A percentile compares a stretch with the other conserved stretches of the same genome.
Conservation (phyloP, 2,797 vertebrate genomes). For the Poecilia gillii region DNA sequence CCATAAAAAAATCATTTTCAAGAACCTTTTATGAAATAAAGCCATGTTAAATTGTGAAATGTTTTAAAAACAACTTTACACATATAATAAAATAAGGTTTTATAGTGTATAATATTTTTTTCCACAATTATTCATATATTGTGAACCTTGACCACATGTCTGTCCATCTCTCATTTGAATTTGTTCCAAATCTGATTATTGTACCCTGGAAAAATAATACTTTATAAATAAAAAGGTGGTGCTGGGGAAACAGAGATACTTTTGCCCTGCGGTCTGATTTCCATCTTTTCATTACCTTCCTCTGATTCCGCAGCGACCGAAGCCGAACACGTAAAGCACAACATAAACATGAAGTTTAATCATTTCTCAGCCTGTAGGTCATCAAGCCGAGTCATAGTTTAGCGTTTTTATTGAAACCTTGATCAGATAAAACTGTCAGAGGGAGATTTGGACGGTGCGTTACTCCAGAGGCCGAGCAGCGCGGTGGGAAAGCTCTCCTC, state of each 20-base stretch:
- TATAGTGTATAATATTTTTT: background rate
- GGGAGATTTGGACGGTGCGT: conserved; percentile 19
- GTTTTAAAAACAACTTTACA: no score
- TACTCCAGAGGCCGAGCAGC: conserved; percentile 47
- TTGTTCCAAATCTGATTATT: background rate
- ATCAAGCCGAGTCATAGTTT: conserved; percentile 28
- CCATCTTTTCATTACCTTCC: no score
- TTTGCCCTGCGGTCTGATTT: background rate
- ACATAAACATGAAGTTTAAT: conserved; percentile 1
- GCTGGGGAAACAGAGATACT: background rate
- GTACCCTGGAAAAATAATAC: background rate
- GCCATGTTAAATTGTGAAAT: background rate
- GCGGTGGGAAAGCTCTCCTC: conserved; percentile 67
- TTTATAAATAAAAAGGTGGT: background rate
- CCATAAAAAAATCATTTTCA: background rate
- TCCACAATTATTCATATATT: background rate
- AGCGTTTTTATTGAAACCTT: conserved; percentile 34
- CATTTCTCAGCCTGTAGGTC: background rate
- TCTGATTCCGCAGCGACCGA: background rate
- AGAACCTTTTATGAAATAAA: background rate
- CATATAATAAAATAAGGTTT: no score
- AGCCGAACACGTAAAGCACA: conserved; percentile 5
- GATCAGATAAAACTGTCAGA: conserved; percentile 48
- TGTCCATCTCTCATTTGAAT: background rate
- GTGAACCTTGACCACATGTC: background rate